Conservation (phyloP, 1,140 invertebrate species). For the Ostrea denselamellosa region DNA sequence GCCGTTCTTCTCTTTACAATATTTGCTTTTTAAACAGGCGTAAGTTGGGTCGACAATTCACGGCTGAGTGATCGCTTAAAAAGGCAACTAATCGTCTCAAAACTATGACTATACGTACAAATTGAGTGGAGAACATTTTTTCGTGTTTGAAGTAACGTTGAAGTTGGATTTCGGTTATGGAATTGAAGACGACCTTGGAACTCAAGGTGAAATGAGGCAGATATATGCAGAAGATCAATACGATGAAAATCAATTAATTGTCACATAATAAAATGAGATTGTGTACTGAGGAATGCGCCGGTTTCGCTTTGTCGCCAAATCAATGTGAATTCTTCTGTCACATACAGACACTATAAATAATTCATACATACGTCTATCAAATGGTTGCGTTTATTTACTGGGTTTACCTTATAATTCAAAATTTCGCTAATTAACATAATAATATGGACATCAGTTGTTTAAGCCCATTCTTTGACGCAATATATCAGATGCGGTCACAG, state of each 20-base stretch:
- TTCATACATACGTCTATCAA: constrained; percentile 15
- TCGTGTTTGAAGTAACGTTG: not conserved
- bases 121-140: not conserved
- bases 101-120: constrained; percentile 20
- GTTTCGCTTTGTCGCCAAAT: not conserved
- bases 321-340: constrained; percentile 8
- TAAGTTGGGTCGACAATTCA: constrained; percentile 37
- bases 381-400: not conserved
- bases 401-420: not conserved
- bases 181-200: not conserved
- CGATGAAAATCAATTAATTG: constrained; percentile 23
- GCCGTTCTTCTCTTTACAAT: not conserved
- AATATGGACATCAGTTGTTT: not conserved
- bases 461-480: not conserved
- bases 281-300: not conserved
- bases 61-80: constrained; percentile 9
- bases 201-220: not conserved
- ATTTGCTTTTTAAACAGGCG: constrained; percentile 39
- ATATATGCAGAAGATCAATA: constrained; percentile 23
- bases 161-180: not conserved
- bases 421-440: not conserved
- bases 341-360: not conserved
- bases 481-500: not conserved
- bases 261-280: not conserved
- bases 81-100: constrained; percentile 22